Evolutionary conservation across 2,797 vertebrate genomes (phyloP).

Genomic region (Takifugu rubripes): DNA sequence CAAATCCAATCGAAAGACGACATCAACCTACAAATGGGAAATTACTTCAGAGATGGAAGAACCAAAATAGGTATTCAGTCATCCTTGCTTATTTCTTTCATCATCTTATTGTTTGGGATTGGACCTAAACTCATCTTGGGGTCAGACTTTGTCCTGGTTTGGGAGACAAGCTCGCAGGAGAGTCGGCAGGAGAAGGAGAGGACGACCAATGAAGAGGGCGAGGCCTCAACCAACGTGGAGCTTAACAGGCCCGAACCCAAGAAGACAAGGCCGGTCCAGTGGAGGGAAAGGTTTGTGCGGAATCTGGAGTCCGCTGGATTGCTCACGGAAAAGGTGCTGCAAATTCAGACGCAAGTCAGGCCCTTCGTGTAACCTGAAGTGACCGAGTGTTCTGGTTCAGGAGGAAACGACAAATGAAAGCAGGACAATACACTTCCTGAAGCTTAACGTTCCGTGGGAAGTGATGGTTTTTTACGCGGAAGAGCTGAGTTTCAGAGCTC

Average conservation of each 20-base stretch:
- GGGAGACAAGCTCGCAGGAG: constrained; percentile 71
- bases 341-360: not conserved
- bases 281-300: constrained; percentile 75
- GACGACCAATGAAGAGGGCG: constrained; percentile 21
- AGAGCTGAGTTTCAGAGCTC: constrained; percentile 77
- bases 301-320: constrained; percentile 71
- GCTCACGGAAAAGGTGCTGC: constrained; percentile 76
- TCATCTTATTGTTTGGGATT: not conserved
- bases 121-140: not conserved
- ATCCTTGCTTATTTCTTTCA: not conserved
- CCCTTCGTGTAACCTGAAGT: too few relatives aligned
- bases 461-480: constrained; percentile 75
- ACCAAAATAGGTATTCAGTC: constrained; percentile 71
- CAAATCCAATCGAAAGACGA: constrained; percentile 37
- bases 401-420: constrained; percentile 74
- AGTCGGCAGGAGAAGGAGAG: constrained; percentile 54
- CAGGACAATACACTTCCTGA: constrained; percentile 77
- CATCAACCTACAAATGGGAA: constrained; percentile 46
- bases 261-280: constrained; percentile 60
- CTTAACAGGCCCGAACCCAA: constrained; percentile 60
- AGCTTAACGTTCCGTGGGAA: constrained; percentile 78
- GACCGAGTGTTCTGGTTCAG: constrained; percentile 37
- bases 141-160: constrained; percentile 78
- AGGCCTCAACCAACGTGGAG: constrained; percentile 24
- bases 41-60: constrained; percentile 75